Evolutionary conservation across 2,888 invertebrate species (phyloP), one percentile per base, ranked within the genome.

Genomic region (Fragum fragum): DNA sequence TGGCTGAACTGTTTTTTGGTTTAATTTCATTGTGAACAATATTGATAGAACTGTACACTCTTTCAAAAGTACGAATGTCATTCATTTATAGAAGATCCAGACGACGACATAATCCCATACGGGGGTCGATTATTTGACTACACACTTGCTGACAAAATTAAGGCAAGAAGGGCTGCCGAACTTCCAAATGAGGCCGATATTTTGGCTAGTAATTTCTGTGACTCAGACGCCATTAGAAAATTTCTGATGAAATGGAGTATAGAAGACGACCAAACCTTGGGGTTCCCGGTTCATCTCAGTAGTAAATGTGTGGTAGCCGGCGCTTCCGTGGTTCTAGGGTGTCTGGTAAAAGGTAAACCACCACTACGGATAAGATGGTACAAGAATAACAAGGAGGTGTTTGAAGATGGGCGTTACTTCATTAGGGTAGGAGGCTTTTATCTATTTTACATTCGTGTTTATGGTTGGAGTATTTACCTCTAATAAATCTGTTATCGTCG

Each of bases 301-400:
- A 89, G 80, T 73, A 89, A 88, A 61, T 89, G 88, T 74, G 69
- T 82, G 0, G 82, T 88, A 2, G 87, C 88, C 66, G 85, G 89
- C 21, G 70, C 74, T 5, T 74, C 69, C 16, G 83, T 75, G 16
- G 76, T 70, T 18, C 47, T 89, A n/a, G 85, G 73, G 26, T 86
- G 87, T 69, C 85, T 81, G 26, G 81, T 88, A n/a, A 78, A 78
- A 14, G 89, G 89, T 2, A 78, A 66, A 36, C 73, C 79, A 7
- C 87, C 85, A 5, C 73, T 82, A 53, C 74, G 78, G 36, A 74
- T 83, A 14, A 69, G 83, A 36, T 89, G 89, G 89, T 89, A 79
- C 61, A 88, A 86, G 55, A 79, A 85, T 26, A 81, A 86, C 21
- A 78, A 71, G 7, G 86, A 86, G 70, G 74, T 86, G 7, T 81